phyloP scores from a whole-genome alignment of 2,888 invertebrate species.

The Lepidonotus clava region DNA sequence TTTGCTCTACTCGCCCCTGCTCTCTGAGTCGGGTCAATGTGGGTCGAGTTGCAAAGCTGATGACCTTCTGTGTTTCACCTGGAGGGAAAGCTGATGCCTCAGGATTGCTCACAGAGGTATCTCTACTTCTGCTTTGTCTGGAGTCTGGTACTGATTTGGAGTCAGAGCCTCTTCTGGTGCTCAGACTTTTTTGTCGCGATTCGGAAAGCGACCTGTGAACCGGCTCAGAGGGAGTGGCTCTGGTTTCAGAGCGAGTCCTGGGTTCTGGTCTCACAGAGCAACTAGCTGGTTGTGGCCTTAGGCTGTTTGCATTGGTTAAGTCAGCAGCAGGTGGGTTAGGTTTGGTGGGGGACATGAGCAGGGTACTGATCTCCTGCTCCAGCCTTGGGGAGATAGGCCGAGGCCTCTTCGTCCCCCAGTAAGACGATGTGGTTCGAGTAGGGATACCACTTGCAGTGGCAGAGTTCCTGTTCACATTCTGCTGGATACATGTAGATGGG shows the following conservation, averaged over 20 bases:
- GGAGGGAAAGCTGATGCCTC: not conserved
- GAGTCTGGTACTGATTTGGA: not conserved
- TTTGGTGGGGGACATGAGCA: conserved; percentile 39
- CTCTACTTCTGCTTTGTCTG: not conserved
- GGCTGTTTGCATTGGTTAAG: not conserved
- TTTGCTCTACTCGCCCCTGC: not conserved
- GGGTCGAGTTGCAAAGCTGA: conserved; percentile 16
- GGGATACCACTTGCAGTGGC: conserved; percentile 4
- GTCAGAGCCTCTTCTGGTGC: not conserved
- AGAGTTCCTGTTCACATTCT: conserved; percentile 16
- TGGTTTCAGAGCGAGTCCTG: not conserved
- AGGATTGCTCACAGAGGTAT: not conserved
- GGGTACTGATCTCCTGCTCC: conserved; percentile 39
- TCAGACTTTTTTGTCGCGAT: too few relatives aligned
- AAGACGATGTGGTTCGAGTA: not conserved
- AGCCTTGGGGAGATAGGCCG: conserved; percentile 19
- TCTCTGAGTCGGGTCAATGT: not conserved
- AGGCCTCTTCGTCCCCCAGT: conserved; percentile 34
- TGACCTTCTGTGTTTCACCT: conserved; percentile 7
- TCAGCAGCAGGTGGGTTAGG: not conserved
- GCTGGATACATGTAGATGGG: not conserved
- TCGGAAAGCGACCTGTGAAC: not conserved
- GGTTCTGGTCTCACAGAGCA: not conserved
- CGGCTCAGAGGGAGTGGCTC: not conserved
- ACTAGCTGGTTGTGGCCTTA: not conserved